Conservation (phyloP, 2,888 invertebrate species). For the Anagyrus pseudococci region DNA sequence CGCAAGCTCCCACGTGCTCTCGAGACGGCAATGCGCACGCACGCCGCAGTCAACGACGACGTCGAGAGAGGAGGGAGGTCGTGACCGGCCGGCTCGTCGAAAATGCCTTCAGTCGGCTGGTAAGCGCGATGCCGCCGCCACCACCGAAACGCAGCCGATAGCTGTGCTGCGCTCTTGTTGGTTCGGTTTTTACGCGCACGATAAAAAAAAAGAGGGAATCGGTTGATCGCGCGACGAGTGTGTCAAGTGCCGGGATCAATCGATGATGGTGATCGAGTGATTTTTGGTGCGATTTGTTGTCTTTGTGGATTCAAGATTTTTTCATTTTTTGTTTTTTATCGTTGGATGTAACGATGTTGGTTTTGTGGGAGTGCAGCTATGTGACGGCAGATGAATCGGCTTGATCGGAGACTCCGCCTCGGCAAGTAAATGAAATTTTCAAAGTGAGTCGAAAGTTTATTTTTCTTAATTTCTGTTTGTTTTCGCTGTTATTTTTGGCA, state of each 20-base stretch:
- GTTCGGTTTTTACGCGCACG: too few relatives aligned
- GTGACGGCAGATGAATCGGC: too few relatives aligned
- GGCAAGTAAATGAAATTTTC: too few relatives aligned
- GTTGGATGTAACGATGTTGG: too few relatives aligned
- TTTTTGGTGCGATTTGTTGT: not conserved
- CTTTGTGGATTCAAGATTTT: not conserved
- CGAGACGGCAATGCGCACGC: not conserved
- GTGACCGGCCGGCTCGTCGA: constrained; percentile 40
- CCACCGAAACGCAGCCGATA: constrained; percentile 4
- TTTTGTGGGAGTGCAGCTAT: too few relatives aligned
- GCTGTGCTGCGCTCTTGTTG: not conserved
- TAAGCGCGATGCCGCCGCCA: constrained; percentile 52
- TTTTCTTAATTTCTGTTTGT: too few relatives aligned
- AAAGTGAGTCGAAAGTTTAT: too few relatives aligned
- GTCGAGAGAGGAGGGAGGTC: not conserved
- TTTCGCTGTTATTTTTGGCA: too few relatives aligned
- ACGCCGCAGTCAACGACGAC: not conserved
- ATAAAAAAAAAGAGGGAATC: too few relatives aligned
- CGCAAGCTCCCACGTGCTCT: not conserved
- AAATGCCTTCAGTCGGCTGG: constrained; percentile 57
- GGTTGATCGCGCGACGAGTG: not conserved
- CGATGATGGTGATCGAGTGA: not conserved
- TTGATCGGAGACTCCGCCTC: too few relatives aligned
- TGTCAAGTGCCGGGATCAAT: not conserved
- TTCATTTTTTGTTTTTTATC: not conserved